Conservation (phyloP, 2,797 vertebrate species). For the Babyrousa celebensis region DNA sequence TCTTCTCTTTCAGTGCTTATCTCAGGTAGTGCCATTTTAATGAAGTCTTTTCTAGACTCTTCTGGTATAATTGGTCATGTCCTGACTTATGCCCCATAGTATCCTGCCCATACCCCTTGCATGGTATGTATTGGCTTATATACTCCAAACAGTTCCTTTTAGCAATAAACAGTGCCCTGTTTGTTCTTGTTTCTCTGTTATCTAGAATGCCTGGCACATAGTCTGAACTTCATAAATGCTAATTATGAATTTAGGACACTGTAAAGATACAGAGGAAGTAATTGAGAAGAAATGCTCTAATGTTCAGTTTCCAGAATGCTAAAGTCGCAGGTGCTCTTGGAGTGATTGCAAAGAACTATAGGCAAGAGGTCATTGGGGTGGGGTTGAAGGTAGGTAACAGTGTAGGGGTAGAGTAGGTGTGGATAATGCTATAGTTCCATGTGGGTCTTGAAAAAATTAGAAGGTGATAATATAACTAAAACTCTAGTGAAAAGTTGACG, state of each 20-base stretch:
- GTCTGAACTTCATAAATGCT: neutral
- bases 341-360: neutral
- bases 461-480: neutral
- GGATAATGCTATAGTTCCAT: neutral
- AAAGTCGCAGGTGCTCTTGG: neutral
- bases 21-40: neutral
- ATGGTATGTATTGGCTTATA: neutral
- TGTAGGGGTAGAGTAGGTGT: accelerated
- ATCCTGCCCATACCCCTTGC: neutral
- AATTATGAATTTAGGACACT: neutral
- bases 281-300: neutral
- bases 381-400: neutral
- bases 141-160: neutral
- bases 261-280: neutral
- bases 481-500: neutral
- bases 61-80: neutral
- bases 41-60: neutral
- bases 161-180: neutral
- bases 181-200: neutral
- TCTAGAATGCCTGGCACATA: neutral
- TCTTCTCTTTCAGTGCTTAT: neutral
- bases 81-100: neutral
- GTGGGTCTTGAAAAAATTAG: neutral
- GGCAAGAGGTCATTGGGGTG: neutral
- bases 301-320: neutral